phyloP scores from a whole-genome alignment of 2,797 vertebrate genomes.

The Prionace glauca region DNA sequence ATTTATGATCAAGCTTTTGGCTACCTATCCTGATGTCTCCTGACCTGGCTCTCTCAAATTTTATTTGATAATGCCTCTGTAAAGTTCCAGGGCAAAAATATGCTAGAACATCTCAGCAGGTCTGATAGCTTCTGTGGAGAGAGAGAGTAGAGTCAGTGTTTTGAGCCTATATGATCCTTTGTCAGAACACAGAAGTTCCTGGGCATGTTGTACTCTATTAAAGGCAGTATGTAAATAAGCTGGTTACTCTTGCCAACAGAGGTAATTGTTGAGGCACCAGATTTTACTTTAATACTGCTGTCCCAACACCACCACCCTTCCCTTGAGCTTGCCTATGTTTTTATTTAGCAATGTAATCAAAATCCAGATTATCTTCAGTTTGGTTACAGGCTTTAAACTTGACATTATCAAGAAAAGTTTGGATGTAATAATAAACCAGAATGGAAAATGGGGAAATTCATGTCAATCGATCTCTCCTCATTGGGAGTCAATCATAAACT shows the following conservation, averaged over 20 bases:
- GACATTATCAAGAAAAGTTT: neutral
- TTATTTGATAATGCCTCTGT: too few relatives aligned
- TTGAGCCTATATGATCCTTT: too few relatives aligned
- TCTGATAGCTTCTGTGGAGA: too few relatives aligned
- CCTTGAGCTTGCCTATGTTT: neutral
- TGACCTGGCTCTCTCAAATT: too few relatives aligned
- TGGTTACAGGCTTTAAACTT: neutral
- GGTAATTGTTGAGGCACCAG: neutral
- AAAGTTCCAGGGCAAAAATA: too few relatives aligned
- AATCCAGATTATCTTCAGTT: neutral
- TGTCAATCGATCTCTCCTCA: neutral
- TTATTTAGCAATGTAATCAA: neutral
- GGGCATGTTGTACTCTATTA: too few relatives aligned
- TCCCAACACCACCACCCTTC: neutral
- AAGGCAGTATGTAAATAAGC: too few relatives aligned
- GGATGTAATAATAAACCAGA: neutral
- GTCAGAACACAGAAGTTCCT: too few relatives aligned
- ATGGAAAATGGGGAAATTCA: neutral
- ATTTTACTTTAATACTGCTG: neutral
- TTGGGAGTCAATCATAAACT: neutral
- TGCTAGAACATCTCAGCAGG: too few relatives aligned
- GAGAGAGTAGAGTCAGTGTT: too few relatives aligned
- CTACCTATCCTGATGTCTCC: too few relatives aligned
- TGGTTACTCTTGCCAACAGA: neutral
- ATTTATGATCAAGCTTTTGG: too few relatives aligned